A percentile compares a stretch with the other conserved stretches of the same genome.
These are phyloP conservation scores for Aegotheles bennettii DNA, from an alignment of 2,113 vertebrate genomes.

Conservation along the genomic window DNA sequence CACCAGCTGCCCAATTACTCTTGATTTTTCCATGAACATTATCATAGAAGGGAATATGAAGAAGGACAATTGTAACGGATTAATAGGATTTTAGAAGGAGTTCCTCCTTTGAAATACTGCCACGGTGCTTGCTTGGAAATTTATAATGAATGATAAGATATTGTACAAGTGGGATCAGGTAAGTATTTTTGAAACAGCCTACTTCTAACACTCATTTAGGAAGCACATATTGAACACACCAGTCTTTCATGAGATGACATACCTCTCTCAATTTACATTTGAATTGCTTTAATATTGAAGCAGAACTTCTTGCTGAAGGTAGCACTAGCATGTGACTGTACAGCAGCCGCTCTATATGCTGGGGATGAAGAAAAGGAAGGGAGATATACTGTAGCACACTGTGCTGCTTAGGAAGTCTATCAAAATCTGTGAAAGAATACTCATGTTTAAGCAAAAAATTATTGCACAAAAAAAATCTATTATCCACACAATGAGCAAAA, in stretches of 20 bases:
- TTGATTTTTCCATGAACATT: neutral
- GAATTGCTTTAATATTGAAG: neutral
- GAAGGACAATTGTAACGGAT: neutral
- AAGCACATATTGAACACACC: neutral
- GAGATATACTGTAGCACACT: neutral
- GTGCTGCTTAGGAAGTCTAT: neutral
- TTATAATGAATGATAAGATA: neutral
- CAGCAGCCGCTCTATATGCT: neutral
- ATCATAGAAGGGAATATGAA: neutral
- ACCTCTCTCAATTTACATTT: neutral
- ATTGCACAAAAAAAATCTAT: neutral
- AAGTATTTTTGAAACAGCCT: neutral
- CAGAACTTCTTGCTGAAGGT: neutral
- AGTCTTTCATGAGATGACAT: neutral
- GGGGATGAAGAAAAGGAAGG: neutral
- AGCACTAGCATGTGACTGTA: neutral
- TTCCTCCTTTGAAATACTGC: neutral
- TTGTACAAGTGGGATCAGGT: neutral
- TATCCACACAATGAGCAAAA: neutral
- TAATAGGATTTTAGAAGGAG: neutral
- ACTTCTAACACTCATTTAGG: neutral
- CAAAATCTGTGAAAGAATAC: neutral
- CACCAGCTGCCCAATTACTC: neutral
- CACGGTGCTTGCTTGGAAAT: neutral
- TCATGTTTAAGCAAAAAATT: neutral